These are phyloP conservation scores for Laticauda laticaudata DNA, from an alignment of 2,113 vertebrate species.

Conservation along the genomic window DNA sequence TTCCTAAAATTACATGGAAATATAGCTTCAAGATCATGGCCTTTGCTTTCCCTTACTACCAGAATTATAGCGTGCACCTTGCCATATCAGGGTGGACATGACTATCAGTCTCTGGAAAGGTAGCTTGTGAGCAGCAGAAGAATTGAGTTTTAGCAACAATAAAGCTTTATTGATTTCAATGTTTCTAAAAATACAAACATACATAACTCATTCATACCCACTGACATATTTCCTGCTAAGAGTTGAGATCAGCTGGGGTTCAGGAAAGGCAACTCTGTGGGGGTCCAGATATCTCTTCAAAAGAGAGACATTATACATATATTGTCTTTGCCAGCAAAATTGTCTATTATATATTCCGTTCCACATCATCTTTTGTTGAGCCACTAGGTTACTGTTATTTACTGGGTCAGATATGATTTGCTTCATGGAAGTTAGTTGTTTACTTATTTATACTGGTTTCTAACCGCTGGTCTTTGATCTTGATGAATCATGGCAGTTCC, in stretches of 20 bases:
- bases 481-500: background rate
- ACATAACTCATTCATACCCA: background rate
- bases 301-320: background rate
- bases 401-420: background rate
- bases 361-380: background rate
- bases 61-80: background rate
- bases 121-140: background rate
- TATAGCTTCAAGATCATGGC: background rate
- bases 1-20: background rate
- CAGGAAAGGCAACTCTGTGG: background rate
- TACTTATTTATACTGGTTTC: background rate
- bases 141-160: background rate
- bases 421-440: background rate
- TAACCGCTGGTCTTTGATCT: background rate
- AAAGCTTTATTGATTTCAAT: background rate
- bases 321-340: background rate
- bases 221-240: background rate
- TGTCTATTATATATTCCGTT: background rate
- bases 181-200: background rate
- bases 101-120: background rate
- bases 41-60: background rate
- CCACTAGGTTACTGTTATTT: background rate
- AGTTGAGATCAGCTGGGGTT: background rate
- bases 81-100: background rate
- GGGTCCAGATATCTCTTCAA: background rate